phyloP scores from a whole-genome alignment of 2,888 invertebrate genomes.

The Marronus borbonicus region DNA sequence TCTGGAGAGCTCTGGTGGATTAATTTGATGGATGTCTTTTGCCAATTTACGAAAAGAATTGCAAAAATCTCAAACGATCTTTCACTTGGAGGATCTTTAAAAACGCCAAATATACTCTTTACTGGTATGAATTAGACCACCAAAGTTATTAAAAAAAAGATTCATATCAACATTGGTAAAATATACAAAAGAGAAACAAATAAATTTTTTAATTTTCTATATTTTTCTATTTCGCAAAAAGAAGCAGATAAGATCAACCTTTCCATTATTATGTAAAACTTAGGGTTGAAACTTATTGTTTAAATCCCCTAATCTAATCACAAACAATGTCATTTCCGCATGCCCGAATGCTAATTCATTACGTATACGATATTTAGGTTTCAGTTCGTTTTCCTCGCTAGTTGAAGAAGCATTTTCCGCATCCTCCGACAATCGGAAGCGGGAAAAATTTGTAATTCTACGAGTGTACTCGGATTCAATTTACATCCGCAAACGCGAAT shows the following conservation, averaged over 20 bases:
- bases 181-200: no score
- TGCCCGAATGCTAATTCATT: neutral
- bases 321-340: neutral
- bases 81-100: no score
- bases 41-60: neutral
- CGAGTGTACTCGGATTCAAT: conserved; percentile 13
- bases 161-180: no score
- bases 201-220: no score
- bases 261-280: no score
- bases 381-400: neutral
- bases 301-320: no score
- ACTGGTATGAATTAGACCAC: no score
- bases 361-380: conserved; percentile 7
- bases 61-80: neutral
- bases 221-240: no score
- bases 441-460: conserved; percentile 34
- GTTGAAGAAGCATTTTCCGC: neutral
- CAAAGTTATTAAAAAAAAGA: no score
- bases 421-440: conserved; percentile 11
- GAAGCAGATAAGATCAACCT: no score
- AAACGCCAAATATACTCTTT: no score
- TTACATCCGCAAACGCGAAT: conserved; percentile 31
- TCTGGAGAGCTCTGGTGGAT: neutral
- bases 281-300: no score
- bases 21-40: neutral